phyloP scores from a whole-genome alignment of 2,888 invertebrate genomes.

The Euzophera pinguis region DNA sequence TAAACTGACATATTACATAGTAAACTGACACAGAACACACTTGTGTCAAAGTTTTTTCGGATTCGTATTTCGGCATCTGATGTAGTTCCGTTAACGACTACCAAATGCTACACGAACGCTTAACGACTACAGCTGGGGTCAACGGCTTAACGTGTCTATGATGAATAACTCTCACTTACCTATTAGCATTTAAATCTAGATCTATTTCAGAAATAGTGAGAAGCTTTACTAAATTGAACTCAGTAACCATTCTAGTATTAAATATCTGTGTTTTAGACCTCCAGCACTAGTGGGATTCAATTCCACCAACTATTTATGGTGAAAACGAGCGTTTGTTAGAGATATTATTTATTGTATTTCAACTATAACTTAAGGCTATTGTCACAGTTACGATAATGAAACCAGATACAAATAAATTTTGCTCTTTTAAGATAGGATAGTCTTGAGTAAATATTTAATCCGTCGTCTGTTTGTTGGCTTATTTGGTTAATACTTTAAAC shows the following conservation, averaged over 20 bases:
- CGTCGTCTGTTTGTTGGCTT: background rate
- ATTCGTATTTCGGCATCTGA: too few relatives aligned
- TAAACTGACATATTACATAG: too few relatives aligned
- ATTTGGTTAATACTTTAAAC: background rate
- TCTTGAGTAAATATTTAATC: background rate
- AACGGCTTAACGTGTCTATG: too few relatives aligned
- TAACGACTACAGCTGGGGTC: too few relatives aligned
- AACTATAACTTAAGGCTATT: conserved; percentile 6
- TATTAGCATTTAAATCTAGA: too few relatives aligned
- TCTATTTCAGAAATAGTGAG: too few relatives aligned
- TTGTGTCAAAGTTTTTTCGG: too few relatives aligned
- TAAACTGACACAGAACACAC: too few relatives aligned
- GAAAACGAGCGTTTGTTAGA: conserved; percentile 12
- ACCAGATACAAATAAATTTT: conserved; percentile 5
- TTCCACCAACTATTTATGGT: conserved; percentile 11
- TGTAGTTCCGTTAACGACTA: too few relatives aligned
- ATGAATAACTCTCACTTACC: too few relatives aligned
- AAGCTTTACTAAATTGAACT: background rate
- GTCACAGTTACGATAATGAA: conserved; percentile 6
- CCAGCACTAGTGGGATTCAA: conserved; percentile 6
- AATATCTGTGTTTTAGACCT: background rate
- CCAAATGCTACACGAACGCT: too few relatives aligned
- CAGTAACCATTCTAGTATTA: background rate
- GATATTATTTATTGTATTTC: conserved; percentile 10
- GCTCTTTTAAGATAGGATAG: background rate